phyloP scores from a whole-genome alignment of 2,797 vertebrate species.

The Lindbergichthys nudifrons region DNA sequence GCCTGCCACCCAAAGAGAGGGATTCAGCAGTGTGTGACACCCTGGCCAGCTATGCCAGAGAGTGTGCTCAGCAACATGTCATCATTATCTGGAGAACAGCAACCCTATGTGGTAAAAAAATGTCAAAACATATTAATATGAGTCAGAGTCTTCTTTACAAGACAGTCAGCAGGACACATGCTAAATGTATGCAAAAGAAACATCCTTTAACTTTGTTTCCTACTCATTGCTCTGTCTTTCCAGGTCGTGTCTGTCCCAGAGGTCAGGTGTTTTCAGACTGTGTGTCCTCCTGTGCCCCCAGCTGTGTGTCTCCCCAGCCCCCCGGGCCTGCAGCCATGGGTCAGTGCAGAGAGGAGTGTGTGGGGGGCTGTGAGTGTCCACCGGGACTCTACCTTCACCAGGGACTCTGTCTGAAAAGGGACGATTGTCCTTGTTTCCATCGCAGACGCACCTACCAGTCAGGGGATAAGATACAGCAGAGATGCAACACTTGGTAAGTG shows the following conservation, averaged over 20 bases:
- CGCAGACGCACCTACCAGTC: constrained; percentile 82
- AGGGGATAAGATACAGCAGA: constrained; percentile 85
- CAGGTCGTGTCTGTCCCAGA: constrained; percentile 84
- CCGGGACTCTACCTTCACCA: constrained; percentile 84
- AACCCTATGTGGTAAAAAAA: constrained; percentile 85
- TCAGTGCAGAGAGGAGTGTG: constrained; percentile 88
- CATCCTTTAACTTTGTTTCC: not conserved
- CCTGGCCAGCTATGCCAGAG: constrained; percentile 87
- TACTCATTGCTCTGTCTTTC: not conserved
- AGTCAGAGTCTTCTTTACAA: no score
- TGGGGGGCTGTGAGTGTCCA: constrained; percentile 89
- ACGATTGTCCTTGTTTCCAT: constrained; percentile 90
- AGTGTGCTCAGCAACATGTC: constrained; percentile 85
- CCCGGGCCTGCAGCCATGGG: constrained; percentile 50
- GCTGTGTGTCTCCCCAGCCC: constrained; percentile 78
- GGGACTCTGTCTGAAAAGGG: constrained; percentile 80
- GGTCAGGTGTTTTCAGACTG: constrained; percentile 91
- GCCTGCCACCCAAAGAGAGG: constrained; percentile 35
- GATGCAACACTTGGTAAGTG: constrained; percentile 91
- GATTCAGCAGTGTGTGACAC: constrained; percentile 84
- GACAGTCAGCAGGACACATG: not conserved
- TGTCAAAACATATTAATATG: not conserved
- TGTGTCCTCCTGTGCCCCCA: constrained; percentile 88
- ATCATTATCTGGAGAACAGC: constrained; percentile 85
- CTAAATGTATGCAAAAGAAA: not conserved